Conservation (phyloP, 2,888 invertebrate species). For the Podotricha telesiphe region DNA sequence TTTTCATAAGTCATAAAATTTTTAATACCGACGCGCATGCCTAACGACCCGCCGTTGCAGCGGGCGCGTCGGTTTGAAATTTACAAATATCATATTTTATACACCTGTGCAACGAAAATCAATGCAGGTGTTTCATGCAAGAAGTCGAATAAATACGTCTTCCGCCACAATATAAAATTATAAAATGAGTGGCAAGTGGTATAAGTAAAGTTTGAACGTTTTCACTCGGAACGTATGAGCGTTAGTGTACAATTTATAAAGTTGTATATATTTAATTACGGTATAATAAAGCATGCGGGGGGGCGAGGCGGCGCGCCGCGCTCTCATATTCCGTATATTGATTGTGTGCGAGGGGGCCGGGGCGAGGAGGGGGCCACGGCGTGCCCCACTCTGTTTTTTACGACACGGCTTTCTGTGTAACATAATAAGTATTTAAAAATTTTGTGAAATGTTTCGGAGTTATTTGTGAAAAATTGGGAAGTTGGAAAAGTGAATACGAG, state of each 20-base stretch:
- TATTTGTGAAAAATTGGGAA: slow-evolving; percentile 81
- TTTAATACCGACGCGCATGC: slow-evolving; percentile 24
- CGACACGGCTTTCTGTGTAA: slow-evolving; percentile 85
- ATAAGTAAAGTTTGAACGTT: slow-evolving; percentile 42
- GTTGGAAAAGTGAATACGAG: slow-evolving; percentile 75
- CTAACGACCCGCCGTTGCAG: slow-evolving; percentile 22
- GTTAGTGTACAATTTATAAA: slow-evolving; percentile 75
- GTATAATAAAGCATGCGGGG: slow-evolving; percentile 84
- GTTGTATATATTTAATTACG: slow-evolving; percentile 82
- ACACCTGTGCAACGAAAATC: slow-evolving; percentile 48
- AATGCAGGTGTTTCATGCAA: slow-evolving; percentile 46
- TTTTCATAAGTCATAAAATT: slow-evolving; percentile 41
- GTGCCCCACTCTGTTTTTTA: slow-evolving; percentile 85
- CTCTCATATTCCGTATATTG: slow-evolving; percentile 84
- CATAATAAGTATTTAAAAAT: slow-evolving; percentile 82
- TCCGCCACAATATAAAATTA: slow-evolving; percentile 43
- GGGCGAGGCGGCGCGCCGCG: slow-evolving; percentile 82
- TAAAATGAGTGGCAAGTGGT: slow-evolving; percentile 39
- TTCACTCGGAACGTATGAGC: slow-evolving; percentile 61
- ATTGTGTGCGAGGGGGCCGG: slow-evolving; percentile 84
- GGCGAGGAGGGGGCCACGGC: slow-evolving; percentile 82
- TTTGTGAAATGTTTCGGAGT: slow-evolving; percentile 84
- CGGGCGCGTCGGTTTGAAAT: slow-evolving; percentile 38
- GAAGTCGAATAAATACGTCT: slow-evolving; percentile 35
- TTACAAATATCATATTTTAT: slow-evolving; percentile 38